Conservation (phyloP, 2,888 invertebrate species). For the Rhyacophila evoluta region DNA sequence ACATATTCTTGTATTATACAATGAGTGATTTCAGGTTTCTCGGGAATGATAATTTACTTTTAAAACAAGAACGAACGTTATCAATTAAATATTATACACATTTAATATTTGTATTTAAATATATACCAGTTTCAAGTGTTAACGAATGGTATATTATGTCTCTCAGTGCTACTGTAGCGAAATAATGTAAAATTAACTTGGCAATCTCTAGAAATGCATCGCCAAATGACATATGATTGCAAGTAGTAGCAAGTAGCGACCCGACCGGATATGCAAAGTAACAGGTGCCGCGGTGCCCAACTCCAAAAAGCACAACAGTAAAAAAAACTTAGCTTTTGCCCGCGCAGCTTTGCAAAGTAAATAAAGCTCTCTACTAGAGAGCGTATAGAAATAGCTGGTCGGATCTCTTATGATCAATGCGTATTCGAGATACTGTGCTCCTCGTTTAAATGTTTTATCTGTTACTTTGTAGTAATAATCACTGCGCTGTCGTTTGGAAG, state of each 20-base stretch:
- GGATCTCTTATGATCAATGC: slow-evolving; percentile 10
- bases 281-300: slow-evolving; percentile 42
- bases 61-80: too few species aligned
- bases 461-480: background rate
- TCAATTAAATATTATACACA: too few species aligned
- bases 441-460: background rate
- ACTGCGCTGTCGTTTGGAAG: too few species aligned
- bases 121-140: too few species aligned
- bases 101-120: background rate
- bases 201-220: slow-evolving; percentile 40
- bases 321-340: slow-evolving; percentile 10
- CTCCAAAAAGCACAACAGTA: slow-evolving; percentile 32
- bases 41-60: too few species aligned
- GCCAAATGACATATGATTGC: slow-evolving; percentile 48
- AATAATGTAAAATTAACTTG: background rate
- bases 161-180: too few species aligned
- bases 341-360: slow-evolving; percentile 39
- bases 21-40: too few species aligned
- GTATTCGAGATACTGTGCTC: background rate
- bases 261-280: slow-evolving; percentile 45
- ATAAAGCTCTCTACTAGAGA: slow-evolving; percentile 27
- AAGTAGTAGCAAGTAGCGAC: slow-evolving; percentile 30
- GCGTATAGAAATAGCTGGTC: background rate
- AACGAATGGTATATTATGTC: too few species aligned
- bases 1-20: too few species aligned